Percentiles rank a stretch among this genome's conserved stretches.
phyloP scores from a whole-genome alignment of 2,888 invertebrate genomes.

The Drosophila pullipes region DNA sequence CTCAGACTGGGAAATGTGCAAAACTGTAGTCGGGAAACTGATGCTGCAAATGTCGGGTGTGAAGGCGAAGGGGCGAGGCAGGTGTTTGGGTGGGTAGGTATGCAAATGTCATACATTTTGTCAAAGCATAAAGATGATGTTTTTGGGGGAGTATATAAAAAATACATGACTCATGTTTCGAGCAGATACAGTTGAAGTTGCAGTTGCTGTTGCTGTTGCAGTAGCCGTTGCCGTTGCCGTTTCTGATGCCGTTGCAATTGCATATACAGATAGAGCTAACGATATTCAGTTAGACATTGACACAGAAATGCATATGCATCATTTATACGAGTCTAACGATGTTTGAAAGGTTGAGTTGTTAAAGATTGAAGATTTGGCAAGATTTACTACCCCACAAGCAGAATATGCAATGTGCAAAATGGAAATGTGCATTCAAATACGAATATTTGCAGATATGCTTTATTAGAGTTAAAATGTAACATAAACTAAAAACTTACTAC shows the following conservation, averaged over 20 bases:
- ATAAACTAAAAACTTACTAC: not conserved
- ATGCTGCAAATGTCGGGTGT: slow-evolving; percentile 1
- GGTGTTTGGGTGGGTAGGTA: slow-evolving; percentile 42
- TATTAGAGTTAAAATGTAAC: not conserved
- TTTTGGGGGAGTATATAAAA: slow-evolving; percentile 63
- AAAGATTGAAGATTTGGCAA: slow-evolving; percentile 44
- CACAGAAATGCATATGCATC: slow-evolving; percentile 68
- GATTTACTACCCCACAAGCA: slow-evolving; percentile 26
- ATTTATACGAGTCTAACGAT: slow-evolving; percentile 49
- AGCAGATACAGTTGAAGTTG: slow-evolving; percentile 29
- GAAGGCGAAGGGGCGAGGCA: not conserved
- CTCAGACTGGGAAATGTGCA: slow-evolving; percentile 21
- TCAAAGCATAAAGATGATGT: slow-evolving; percentile 79
- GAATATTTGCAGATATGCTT: slow-evolving; percentile 5
- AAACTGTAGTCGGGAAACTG: slow-evolving; percentile 40
- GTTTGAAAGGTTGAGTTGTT: slow-evolving; percentile 32
- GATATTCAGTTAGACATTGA: slow-evolving; percentile 26
- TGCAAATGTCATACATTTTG: slow-evolving; percentile 76
- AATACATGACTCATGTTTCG: slow-evolving; percentile 72
- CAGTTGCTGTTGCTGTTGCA: not conserved
- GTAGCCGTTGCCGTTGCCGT: slow-evolving; percentile 7
- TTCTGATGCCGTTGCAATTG: slow-evolving; percentile 24
- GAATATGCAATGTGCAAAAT: slow-evolving; percentile 26
- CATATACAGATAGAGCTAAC: slow-evolving; percentile 32
- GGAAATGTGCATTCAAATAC: slow-evolving; percentile 1